Evolutionary conservation across 1,140 invertebrate species (phyloP).

Genomic region (Drosophila aff.): DNA sequence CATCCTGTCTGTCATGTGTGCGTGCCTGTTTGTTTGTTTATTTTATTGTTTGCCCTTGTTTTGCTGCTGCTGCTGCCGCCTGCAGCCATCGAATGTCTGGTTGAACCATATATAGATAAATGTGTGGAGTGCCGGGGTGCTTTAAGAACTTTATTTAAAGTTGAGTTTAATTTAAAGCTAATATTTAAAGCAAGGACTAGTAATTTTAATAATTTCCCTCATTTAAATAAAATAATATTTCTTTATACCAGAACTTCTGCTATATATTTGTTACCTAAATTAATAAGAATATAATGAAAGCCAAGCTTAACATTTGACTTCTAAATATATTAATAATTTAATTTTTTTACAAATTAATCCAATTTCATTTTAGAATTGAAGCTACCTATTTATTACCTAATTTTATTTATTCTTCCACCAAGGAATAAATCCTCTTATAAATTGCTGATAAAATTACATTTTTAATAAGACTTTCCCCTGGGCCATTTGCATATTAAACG

Average conservation of each 20-base stretch:
- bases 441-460: slow-evolving; percentile 10
- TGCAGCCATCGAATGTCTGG: slow-evolving; percentile 47
- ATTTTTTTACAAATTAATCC: not conserved
- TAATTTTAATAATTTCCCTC: not conserved
- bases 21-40: slow-evolving; percentile 56
- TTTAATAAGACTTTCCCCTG: not conserved
- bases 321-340: too few relatives aligned
- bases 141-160: slow-evolving; percentile 1
- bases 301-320: not conserved
- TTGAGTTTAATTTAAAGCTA: not conserved
- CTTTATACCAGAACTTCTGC: too few relatives aligned
- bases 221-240: not conserved
- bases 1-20: slow-evolving; percentile 47
- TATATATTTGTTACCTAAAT: not conserved
- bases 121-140: not conserved
- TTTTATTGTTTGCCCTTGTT: slow-evolving; percentile 59
- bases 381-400: not conserved
- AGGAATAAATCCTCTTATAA: not conserved
- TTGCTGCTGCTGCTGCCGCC: slow-evolving; percentile 27
- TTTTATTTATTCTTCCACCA: not conserved
- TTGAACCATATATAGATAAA: slow-evolving; percentile 11
- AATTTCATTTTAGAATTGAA: not conserved
- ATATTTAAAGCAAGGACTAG: not conserved
- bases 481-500: slow-evolving; percentile 15
- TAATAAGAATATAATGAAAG: too few relatives aligned